Percentiles rank a stretch among this genome's conserved stretches.
Conservation (phyloP, 2,113 vertebrate species). For the Lasiurus borealis region DNA sequence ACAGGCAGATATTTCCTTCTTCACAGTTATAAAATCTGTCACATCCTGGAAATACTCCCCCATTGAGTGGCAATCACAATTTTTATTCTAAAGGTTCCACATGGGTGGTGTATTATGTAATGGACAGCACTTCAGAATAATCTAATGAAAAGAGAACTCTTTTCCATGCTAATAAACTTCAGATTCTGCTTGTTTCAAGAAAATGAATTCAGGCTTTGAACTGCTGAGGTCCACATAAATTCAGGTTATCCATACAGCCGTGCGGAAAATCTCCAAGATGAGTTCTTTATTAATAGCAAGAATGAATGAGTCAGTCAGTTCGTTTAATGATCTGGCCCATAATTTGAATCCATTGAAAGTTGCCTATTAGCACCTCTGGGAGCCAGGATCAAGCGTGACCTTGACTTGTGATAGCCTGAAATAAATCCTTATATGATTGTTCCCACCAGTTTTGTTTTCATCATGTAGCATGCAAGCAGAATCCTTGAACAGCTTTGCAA, state of each 20-base stretch:
- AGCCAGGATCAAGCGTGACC: conserved; percentile 83
- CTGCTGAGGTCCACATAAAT: conserved; percentile 86
- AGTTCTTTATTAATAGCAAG: conserved; percentile 85
- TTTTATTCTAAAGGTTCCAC: conserved; percentile 81
- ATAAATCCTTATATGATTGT: conserved; percentile 76
- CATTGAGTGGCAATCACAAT: conserved; percentile 71
- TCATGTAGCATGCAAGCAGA: conserved; percentile 61
- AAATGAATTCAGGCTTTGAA: conserved; percentile 82
- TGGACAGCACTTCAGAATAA: conserved; percentile 79
- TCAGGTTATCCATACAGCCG: conserved; percentile 82
- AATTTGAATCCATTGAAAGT: conserved; percentile 86
- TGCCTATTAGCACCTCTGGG: conserved; percentile 81
- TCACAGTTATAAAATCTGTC: conserved; percentile 74
- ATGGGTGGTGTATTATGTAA: conserved; percentile 67
- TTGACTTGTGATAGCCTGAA: conserved; percentile 78
- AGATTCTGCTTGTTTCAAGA: conserved; percentile 79
- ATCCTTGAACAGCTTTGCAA: conserved; percentile 58
- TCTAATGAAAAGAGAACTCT: conserved; percentile 78
- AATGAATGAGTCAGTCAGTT: conserved; percentile 82
- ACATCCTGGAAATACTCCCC: conserved; percentile 77
- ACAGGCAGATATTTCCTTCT: conserved; percentile 72
- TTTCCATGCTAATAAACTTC: conserved; percentile 82
- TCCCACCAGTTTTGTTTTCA: conserved; percentile 74
- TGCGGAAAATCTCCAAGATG: conserved; percentile 85
- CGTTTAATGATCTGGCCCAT: conserved; percentile 86